phyloP scores from a whole-genome alignment of 2,113 vertebrate genomes.

The Piaya cayana region DNA sequence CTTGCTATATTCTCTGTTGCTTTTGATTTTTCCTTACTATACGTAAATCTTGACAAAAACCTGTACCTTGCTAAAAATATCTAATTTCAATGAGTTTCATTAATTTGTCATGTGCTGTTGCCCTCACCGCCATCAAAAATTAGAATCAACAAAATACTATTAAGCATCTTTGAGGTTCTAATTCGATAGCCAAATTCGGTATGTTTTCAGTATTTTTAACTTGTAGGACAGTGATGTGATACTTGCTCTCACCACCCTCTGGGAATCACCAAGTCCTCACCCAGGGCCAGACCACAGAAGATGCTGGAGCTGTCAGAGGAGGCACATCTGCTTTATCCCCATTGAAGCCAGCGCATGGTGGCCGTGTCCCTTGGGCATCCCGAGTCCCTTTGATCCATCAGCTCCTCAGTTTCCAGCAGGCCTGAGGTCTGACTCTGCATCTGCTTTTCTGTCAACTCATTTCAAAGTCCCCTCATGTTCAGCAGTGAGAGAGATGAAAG shows the following conservation, averaged over 20 bases:
- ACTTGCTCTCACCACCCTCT: not conserved
- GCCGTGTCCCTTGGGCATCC: not conserved
- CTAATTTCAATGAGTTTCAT: not conserved
- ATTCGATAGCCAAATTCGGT: not conserved
- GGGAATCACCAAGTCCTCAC: not conserved
- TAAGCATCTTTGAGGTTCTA: not conserved
- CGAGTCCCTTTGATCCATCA: not conserved
- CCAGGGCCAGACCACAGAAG: not conserved
- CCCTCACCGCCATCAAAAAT: not conserved
- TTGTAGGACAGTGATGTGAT: not conserved
- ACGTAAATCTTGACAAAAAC: constrained; percentile 45
- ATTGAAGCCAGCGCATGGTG: not conserved
- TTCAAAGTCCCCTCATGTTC: not conserved
- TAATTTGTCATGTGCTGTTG: not conserved
- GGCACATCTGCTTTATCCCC: not conserved
- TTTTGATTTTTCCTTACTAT: not conserved
- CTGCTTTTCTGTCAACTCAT: not conserved
- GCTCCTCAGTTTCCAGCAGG: not conserved
- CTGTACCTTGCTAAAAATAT: not conserved
- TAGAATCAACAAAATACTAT: not conserved
- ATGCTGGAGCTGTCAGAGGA: not conserved
- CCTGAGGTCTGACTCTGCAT: not conserved
- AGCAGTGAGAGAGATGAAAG: not conserved
- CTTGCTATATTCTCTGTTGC: not conserved
- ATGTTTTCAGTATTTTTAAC: not conserved